These are phyloP conservation scores for Tipula confusa DNA, from an alignment of 2,888 invertebrate genomes.

Conservation along the genomic window DNA sequence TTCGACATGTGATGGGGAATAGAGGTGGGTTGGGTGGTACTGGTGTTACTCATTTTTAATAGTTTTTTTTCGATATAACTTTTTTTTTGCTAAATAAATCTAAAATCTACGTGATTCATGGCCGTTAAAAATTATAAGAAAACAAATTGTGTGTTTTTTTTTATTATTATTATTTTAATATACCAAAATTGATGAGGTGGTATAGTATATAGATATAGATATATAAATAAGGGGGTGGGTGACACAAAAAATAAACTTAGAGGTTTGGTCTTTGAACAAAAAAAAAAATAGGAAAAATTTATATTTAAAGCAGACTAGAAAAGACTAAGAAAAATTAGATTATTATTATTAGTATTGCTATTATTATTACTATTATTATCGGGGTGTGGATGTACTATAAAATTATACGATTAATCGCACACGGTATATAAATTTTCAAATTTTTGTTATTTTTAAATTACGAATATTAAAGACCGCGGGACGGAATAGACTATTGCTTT, in stretches of 20 bases:
- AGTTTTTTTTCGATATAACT: conserved; percentile 26
- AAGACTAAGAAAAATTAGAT: conserved; percentile 26
- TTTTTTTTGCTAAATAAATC: conserved; percentile 36
- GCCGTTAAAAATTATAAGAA: conserved; percentile 38
- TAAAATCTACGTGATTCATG: conserved; percentile 39
- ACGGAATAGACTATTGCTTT: background rate
- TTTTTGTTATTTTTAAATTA: background rate
- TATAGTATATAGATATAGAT: background rate
- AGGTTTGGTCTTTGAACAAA: conserved; percentile 3
- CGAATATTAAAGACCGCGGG: background rate
- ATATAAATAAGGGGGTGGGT: background rate
- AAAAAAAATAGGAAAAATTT: conserved; percentile 27
- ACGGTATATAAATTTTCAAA: background rate
- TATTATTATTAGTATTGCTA: background rate
- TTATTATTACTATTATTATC: background rate
- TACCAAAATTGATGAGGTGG: conserved; percentile 6
- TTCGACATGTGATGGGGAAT: background rate
- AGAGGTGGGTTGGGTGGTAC: background rate
- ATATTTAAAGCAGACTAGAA: conserved; percentile 21
- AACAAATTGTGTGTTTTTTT: conserved; percentile 38
- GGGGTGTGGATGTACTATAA: conserved; percentile 25
- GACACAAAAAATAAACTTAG: background rate
- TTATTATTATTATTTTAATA: conserved; percentile 28
- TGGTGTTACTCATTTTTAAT: conserved; percentile 17
- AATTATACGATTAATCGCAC: background rate